Percentiles rank a stretch among this genome's conserved stretches.
Conservation (phyloP, 2,797 vertebrate genomes). For the Schizopygopsis malacanthus region DNA sequence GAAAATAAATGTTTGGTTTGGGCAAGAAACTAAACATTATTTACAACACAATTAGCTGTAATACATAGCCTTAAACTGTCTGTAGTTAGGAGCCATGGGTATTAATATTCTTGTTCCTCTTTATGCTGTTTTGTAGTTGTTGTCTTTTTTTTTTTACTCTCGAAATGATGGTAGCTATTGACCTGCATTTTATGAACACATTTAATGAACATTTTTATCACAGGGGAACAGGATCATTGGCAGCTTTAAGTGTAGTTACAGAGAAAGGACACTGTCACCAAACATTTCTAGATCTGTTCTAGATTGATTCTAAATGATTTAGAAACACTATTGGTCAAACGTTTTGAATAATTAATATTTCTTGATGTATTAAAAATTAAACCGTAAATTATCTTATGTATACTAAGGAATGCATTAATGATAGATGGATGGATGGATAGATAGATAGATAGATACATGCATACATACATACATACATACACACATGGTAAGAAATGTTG, state of each 20-base stretch:
- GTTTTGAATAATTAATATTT: background rate
- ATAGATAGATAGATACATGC: too few relatives aligned
- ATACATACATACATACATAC: too few relatives aligned
- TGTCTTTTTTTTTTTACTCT: too few relatives aligned
- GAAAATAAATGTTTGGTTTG: background rate
- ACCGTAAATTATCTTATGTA: too few relatives aligned
- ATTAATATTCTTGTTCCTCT: too few relatives aligned
- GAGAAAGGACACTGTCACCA: conserved; percentile 55
- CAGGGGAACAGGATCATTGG: conserved; percentile 81
- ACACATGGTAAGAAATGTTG: too few relatives aligned
- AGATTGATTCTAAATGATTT: background rate
- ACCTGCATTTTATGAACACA: too few relatives aligned
- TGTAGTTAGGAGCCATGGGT: background rate
- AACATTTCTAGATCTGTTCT: background rate
- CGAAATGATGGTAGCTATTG: too few relatives aligned
- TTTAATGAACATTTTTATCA: conserved; percentile 64
- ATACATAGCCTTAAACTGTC: background rate
- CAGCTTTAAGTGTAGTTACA: conserved; percentile 75
- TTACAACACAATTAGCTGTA: background rate
- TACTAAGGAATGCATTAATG: too few relatives aligned
- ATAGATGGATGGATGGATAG: too few relatives aligned
- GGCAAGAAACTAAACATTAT: background rate
- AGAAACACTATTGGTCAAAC: background rate
- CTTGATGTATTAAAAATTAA: too few relatives aligned
- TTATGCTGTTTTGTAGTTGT: too few relatives aligned